phyloP scores from a whole-genome alignment of 2,888 invertebrate species.

The Cenopis cana region DNA sequence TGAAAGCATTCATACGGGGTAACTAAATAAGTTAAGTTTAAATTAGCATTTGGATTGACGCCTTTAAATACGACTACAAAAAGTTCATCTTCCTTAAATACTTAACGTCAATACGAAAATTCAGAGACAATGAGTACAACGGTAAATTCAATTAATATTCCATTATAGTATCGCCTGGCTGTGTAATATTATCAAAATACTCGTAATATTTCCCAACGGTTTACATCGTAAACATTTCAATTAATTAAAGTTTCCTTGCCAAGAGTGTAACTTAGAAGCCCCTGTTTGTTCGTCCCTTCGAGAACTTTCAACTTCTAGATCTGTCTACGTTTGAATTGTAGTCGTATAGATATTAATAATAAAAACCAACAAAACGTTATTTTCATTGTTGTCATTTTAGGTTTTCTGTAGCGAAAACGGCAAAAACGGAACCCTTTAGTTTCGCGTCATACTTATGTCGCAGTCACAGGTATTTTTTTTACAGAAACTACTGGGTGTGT shows the following conservation, averaged over 20 bases:
- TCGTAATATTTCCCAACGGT: constrained; percentile 41
- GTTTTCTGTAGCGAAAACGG: neutral
- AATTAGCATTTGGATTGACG: constrained; percentile 11
- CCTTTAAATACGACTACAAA: constrained; percentile 8
- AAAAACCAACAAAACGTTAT: no score
- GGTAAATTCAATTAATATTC: constrained; percentile 36
- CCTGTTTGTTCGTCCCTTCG: constrained; percentile 42
- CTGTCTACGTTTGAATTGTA: constrained; percentile 35
- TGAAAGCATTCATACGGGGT: constrained; percentile 9
- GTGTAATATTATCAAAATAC: constrained; percentile 43
- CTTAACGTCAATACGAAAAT: constrained; percentile 8
- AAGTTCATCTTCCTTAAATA: constrained; percentile 8
- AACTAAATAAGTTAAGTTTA: constrained; percentile 15
- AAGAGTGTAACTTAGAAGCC: constrained; percentile 44
- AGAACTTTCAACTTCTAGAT: constrained; percentile 38
- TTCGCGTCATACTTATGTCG: no score
- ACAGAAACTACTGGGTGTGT: no score
- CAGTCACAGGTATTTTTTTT: no score
- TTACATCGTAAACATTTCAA: constrained; percentile 45
- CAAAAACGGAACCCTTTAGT: no score
- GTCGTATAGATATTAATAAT: constrained; percentile 4
- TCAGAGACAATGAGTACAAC: constrained; percentile 14
- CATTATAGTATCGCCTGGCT: constrained; percentile 27
- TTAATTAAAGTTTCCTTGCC: constrained; percentile 46
- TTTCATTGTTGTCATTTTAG: neutral